Evolutionary conservation across 2,888 invertebrate genomes (phyloP), one percentile per base, ranked within the genome.

Genomic region (Xiphydria camelus): DNA sequence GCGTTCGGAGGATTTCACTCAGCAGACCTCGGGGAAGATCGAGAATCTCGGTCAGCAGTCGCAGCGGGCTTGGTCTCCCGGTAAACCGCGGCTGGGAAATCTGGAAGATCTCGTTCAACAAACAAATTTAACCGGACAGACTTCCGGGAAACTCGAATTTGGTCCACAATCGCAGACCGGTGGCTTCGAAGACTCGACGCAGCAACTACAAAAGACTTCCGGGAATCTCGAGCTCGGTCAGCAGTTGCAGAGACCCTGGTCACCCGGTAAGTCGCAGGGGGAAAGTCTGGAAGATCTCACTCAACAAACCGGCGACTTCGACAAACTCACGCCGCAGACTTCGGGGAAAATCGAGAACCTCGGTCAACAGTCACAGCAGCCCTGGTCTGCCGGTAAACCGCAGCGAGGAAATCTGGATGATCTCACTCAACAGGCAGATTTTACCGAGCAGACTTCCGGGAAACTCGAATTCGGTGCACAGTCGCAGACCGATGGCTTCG

Each of bases 371-470:
- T 25, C 21, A 17, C 34, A 41, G 22, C 36, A 43, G 20, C 29
- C 20, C 9, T 15, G 39, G 36, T n/a, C 18, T 4, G 15, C 31
- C 20, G 42, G 41, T 20, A 44, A 42, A n/a, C 12, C 49, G 14
- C 38, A 55, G 35, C 19, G 41, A 32, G 47, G 34, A 39, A 32
- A 26, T 25, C 21, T 34, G 4, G 44, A 51, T 1, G 40, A 55
- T 35, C 25, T 51, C 3, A 43, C 40, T 2, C 59, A 64, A 31
- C 58, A 59, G 32, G 45, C 51, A 18, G 48, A 60, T 33, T 49
- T 61, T 4, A 53, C 51, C 1, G 60, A 48, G 22, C 51, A 51
- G 19, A 39, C 39, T 9, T 19, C 45, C n/a, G 51, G 41, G 17
- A 45, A 46, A 10, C 38, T 41, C 4, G 56, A 55, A 46, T 55